Base-by-base conservation (phyloP, 2,888 invertebrate genomes). In the Laspeyria flexula region DNA sequence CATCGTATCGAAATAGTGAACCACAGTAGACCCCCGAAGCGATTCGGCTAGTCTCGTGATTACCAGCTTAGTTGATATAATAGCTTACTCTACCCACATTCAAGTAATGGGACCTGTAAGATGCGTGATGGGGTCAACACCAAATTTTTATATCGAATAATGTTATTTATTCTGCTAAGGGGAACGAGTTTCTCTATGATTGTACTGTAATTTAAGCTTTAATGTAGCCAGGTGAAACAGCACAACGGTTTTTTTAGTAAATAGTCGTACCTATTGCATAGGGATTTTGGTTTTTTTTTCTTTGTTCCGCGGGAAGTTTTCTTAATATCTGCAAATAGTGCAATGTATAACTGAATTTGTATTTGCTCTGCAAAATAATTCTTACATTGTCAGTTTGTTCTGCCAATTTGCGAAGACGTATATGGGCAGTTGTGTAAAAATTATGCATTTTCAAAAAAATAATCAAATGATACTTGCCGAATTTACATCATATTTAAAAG, bases 71-170 rank as follows among this genome's bases (percentile, higher is more conserved):
- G 70, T 71, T 34, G 3, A 11, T 21, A 37, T 71, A 71, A 61
- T 71, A 76, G 64, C 66, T 69, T 67, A 63, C 52, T 65, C 69
- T 57, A 71, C 74, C 60, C 72, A 72, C 75, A 71, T 62, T 63
- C 48, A 42, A 61, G 75, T 77, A 77, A 85, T 81, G 86, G 86
- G 86, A 86, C 86, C 86, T 85, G 84, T 85, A 79, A 60, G 80
- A 77, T 79, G 79, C 81, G 77, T 82, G 86, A 88, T 86, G 86
- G 86, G 86, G 77, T 75, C 76, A 84, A 88, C 86, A 88, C 88
- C 87, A 88, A 88, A 85, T 84, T 84, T 76, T 79, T 76, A 80
- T 81, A 77, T 71, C 65, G 42, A 39, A 41, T 47, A 55, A 46
- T 52, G 50, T 60, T 61, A 64, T 61, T 60, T 61, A 69, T 62